A percentile compares a stretch with the other conserved stretches of the same genome.
Evolutionary conservation across 64 coral and sea anemone genomes (phyloP).

Genomic region (Orbicella faveolata): DNA sequence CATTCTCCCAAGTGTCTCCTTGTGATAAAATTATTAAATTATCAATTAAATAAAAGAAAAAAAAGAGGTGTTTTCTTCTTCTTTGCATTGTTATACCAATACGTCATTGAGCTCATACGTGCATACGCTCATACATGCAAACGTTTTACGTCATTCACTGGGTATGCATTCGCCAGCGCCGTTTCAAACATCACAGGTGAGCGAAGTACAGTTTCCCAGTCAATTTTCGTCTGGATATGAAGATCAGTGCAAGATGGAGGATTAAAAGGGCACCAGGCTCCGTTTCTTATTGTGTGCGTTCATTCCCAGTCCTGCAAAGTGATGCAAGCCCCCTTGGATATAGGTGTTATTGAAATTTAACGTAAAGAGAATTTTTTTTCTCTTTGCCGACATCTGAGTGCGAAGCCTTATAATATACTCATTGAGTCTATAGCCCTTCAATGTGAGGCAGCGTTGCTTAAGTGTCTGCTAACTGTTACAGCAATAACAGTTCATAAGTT

Average conservation of each 20-base stretch:
- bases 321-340: neutral
- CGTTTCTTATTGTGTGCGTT: neutral
- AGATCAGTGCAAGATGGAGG: neutral
- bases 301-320: neutral
- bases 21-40: too few relatives aligned
- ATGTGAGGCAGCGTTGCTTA: too few relatives aligned
- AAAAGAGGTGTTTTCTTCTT: neutral
- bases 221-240: constrained; percentile 10
- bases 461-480: too few relatives aligned
- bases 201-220: neutral
- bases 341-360: too few relatives aligned
- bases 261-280: neutral
- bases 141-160: constrained; percentile 26
- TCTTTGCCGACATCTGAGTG: too few relatives aligned
- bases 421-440: too few relatives aligned
- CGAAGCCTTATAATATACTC: too few relatives aligned
- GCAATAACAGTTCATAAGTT: too few relatives aligned
- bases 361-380: too few relatives aligned
- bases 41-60: too few relatives aligned
- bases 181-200: neutral
- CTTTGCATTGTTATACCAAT: neutral
- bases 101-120: neutral
- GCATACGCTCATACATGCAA: constrained; percentile 15
- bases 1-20: too few relatives aligned
- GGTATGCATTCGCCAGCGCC: constrained; percentile 10